Evolutionary conservation across 2,888 invertebrate species (phyloP), one percentile per base, ranked within the genome.

Genomic region (Mactromeris polynyma): DNA sequence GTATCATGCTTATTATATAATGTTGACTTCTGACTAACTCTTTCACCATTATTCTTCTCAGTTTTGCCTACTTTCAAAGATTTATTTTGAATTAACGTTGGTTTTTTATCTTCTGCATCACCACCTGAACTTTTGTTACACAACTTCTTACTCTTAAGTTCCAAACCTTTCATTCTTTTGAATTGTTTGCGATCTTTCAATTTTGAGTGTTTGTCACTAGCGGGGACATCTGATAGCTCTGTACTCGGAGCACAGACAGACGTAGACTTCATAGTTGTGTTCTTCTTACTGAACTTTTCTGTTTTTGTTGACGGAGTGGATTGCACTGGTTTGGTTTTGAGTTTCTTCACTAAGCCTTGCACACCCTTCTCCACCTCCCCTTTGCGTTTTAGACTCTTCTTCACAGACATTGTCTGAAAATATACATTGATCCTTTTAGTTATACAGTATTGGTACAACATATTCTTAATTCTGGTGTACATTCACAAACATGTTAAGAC

Each of bases 181-280:
- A 83, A 83, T n/a, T 83, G 42, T 42, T 83, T 83, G 17, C 83
- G 38, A 33, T 73, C 42, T 19, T 73, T 83, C 26, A 83, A 46
- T 36, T 73, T 83, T 40, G 21, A 19, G 40, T 73, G 42, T 73
- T 83, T 83, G 73, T 73, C 73, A 73, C 58, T 64, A 14, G n/a
- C 31, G 14, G 40, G n/a, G 0, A 40, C 40, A 40, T 38, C 26
- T 17, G 81, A 19, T 46, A 17, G 26, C n/a, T 9, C 26, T 26
- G 26, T 26, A 2, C 26, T 64, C 0, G 26, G 6, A 6, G 26
- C 26, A 26, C 7, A 2, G 9, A 26, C 58, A 26, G 26, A 64
- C 26, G n/a, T 64, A 14, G 64, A 64, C 42, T 82, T 82, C 6
- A 69, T 40, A 26, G 38, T 26, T 26, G 21, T 40, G 9, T 3